Percentiles rank a stretch among this genome's conserved stretches.
Conservation (phyloP, 1,140 invertebrate species). For the Calycopis cecrops region DNA sequence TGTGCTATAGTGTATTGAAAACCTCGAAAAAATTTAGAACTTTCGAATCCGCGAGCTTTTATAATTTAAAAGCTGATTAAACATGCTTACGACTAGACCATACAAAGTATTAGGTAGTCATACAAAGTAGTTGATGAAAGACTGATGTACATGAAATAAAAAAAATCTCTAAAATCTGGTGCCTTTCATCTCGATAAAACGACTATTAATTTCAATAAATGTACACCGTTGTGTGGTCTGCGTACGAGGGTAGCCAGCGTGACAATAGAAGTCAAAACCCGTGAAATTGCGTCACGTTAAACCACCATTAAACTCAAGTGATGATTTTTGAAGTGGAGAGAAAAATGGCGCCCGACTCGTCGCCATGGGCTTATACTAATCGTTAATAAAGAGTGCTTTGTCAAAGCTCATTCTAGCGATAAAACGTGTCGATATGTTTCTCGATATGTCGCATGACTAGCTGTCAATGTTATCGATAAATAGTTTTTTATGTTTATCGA, state of each 20-base stretch:
- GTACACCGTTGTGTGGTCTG: slow-evolving; percentile 47
- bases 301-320: slow-evolving; percentile 41
- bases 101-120: too few relatives aligned
- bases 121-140: too few relatives aligned
- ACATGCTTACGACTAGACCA: too few relatives aligned
- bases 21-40: too few relatives aligned
- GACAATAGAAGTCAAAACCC: slow-evolving; percentile 49
- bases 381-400: slow-evolving; percentile 34
- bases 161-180: too few relatives aligned
- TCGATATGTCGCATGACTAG: neutral
- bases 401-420: too few relatives aligned
- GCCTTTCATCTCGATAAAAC: too few relatives aligned
- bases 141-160: too few relatives aligned
- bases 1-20: too few relatives aligned
- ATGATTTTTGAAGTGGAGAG: slow-evolving; percentile 41
- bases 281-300: slow-evolving; percentile 62
- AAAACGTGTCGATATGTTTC: slow-evolving; percentile 15
- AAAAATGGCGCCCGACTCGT: slow-evolving; percentile 28
- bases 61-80: too few relatives aligned
- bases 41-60: too few relatives aligned
- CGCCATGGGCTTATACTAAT: slow-evolving; percentile 36
- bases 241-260: slow-evolving; percentile 43
- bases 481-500: too few relatives aligned
- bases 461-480: slow-evolving; percentile 4
- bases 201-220: slow-evolving; percentile 20